These are phyloP conservation scores for Mormyrus iriodes DNA, from an alignment of 2,113 vertebrate genomes.

Conservation along the genomic window DNA sequence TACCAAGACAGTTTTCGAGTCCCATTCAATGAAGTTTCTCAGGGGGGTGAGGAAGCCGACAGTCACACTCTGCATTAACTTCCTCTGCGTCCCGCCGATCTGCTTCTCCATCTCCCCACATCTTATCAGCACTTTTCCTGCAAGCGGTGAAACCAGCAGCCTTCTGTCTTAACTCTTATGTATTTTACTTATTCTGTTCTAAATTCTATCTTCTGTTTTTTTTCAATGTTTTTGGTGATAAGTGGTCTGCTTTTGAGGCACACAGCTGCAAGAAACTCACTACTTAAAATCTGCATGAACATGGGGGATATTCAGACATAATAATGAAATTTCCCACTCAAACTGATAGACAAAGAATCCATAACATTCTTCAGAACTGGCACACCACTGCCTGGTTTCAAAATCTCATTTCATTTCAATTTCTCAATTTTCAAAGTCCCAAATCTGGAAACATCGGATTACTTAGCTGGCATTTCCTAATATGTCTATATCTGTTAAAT, in stretches of 20 bases:
- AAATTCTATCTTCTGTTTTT: too few species aligned
- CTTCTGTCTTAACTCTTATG: background rate
- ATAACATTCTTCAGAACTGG: background rate
- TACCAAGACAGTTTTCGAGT: conserved; percentile 83
- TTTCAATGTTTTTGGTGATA: background rate
- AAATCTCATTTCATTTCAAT: background rate
- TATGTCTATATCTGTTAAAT: background rate
- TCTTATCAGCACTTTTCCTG: conserved; percentile 81
- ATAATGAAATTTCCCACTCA: background rate
- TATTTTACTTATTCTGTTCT: too few species aligned
- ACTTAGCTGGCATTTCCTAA: background rate
- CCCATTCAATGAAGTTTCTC: conserved; percentile 80
- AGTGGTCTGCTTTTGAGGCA: background rate
- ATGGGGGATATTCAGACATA: background rate
- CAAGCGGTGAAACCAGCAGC: background rate
- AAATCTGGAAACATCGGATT: background rate
- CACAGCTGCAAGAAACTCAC: background rate
- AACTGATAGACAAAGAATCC: background rate
- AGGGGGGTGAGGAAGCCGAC: conserved; percentile 86
- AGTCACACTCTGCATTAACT: conserved; percentile 78
- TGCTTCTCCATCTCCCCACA: conserved; percentile 84
- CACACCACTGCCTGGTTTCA: background rate
- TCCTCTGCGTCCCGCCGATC: conserved; percentile 77
- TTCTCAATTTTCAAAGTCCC: background rate
- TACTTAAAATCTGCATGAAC: background rate